Percentiles rank a stretch among this genome's conserved stretches.
Conservation (phyloP, 2,888 invertebrate genomes). For the Sycophila texana region DNA sequence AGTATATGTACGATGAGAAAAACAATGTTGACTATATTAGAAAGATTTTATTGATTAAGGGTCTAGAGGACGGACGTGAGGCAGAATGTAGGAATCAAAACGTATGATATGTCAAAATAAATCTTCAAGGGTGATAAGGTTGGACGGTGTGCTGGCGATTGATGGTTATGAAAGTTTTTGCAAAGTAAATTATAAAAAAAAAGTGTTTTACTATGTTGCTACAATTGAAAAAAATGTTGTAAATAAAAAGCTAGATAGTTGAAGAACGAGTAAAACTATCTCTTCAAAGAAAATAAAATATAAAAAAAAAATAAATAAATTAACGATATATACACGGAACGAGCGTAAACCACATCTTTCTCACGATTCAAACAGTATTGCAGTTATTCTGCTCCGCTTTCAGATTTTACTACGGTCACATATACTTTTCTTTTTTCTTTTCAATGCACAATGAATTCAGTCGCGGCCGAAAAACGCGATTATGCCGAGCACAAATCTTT, state of each 20-base stretch:
- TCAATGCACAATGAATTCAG: slow-evolving; percentile 65
- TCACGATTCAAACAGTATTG: slow-evolving; percentile 63
- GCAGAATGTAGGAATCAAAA: slow-evolving; percentile 45
- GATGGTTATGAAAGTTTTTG: slow-evolving; percentile 41
- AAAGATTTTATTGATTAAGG: slow-evolving; percentile 54
- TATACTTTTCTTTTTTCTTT: slow-evolving; percentile 57
- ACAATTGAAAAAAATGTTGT: slow-evolving; percentile 52
- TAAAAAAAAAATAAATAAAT: slow-evolving; percentile 26
- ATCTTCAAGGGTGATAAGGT: slow-evolving; percentile 36
- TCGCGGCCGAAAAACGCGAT: slow-evolving; percentile 45
- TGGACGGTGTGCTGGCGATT: slow-evolving; percentile 16
- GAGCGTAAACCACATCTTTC: slow-evolving; percentile 59
- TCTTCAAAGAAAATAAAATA: slow-evolving; percentile 44
- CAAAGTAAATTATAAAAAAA: slow-evolving; percentile 44
- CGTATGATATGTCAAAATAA: slow-evolving; percentile 19
- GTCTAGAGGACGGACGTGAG: slow-evolving; percentile 17
- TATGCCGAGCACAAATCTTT: slow-evolving; percentile 53
- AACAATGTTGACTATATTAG: slow-evolving; percentile 62
- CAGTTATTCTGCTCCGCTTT: slow-evolving; percentile 64
- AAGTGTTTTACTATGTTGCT: slow-evolving; percentile 50
- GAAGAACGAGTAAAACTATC: slow-evolving; percentile 52
- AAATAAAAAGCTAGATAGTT: slow-evolving; percentile 52
- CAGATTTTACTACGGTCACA: slow-evolving; percentile 61
- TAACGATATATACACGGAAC: slow-evolving; percentile 44
- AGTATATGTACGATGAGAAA: slow-evolving; percentile 67